phyloP scores from a whole-genome alignment of 2,113 vertebrate species.

The Hucho hucho region DNA sequence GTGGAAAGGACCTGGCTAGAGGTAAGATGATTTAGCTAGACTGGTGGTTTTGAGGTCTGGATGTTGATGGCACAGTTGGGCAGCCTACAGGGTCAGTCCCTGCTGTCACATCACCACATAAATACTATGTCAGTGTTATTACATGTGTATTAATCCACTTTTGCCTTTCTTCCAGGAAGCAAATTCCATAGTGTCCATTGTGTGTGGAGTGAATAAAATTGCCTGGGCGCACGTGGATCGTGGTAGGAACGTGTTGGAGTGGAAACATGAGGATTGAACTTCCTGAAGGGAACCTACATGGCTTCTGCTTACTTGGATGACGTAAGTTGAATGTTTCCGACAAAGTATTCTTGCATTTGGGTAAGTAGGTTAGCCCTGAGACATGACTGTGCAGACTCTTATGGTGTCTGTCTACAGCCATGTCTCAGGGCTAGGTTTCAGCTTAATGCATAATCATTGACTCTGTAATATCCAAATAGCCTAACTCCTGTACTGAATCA shows the following conservation, averaged over 20 bases:
- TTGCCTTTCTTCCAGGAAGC: constrained; percentile 63
- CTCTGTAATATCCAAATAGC: too few species aligned
- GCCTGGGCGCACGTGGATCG: constrained; percentile 83
- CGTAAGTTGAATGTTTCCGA: constrained; percentile 64
- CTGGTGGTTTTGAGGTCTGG: too few species aligned
- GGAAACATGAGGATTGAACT: constrained; percentile 75
- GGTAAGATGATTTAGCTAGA: constrained; percentile 59
- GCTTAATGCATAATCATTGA: too few species aligned
- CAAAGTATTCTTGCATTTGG: too few species aligned
- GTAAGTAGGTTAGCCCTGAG: too few species aligned
- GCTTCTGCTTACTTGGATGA: constrained; percentile 77
- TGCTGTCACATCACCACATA: too few species aligned
- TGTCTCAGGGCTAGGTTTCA: too few species aligned
- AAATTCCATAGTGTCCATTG: constrained; percentile 72
- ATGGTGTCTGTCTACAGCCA: too few species aligned
- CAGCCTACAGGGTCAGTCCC: too few species aligned
- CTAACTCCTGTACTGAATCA: too few species aligned
- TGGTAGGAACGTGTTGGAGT: constrained; percentile 71
- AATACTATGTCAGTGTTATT: background rate
- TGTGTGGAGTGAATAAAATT: constrained; percentile 79
- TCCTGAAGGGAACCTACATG: constrained; percentile 69
- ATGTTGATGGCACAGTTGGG: too few species aligned
- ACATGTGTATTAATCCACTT: background rate
- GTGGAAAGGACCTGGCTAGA: constrained; percentile 71
- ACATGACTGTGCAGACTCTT: too few species aligned